Percentiles rank a stretch among this genome's conserved stretches.
phyloP scores from a whole-genome alignment of 1,140 invertebrate species.

The Drosophila melanica region DNA sequence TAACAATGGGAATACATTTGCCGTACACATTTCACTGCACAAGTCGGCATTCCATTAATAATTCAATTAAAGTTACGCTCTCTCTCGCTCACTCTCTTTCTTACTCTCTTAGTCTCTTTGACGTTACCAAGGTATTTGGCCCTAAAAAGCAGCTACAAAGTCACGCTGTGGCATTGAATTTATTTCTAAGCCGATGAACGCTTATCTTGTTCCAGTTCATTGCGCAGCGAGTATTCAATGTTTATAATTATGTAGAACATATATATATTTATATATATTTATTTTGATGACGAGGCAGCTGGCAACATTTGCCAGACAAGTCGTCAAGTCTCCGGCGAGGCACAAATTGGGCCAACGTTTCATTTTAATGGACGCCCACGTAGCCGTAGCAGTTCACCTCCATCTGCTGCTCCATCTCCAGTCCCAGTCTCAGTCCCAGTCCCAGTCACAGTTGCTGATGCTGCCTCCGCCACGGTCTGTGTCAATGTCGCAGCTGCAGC shows the following conservation, averaged over 20 bases:
- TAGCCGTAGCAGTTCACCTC: slow-evolving; percentile 21
- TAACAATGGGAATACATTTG: slow-evolving; percentile 16
- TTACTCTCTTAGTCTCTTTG: neutral
- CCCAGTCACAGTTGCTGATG: neutral
- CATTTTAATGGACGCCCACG: slow-evolving; percentile 68
- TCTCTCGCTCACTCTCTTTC: neutral
- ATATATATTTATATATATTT: slow-evolving; percentile 9
- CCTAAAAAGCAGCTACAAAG: slow-evolving; percentile 4
- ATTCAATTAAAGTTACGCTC: slow-evolving; percentile 43
- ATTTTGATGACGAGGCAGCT: slow-evolving; percentile 34
- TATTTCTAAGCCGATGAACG: slow-evolving; percentile 29
- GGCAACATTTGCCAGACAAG: slow-evolving; percentile 9
- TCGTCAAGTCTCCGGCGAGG: slow-evolving; percentile 24
- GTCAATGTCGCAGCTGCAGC: slow-evolving; percentile 60
- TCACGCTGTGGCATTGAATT: slow-evolving; percentile 38
- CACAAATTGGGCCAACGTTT: slow-evolving; percentile 71
- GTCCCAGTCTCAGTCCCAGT: no score
- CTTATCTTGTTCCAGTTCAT: slow-evolving; percentile 42
- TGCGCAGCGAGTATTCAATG: slow-evolving; percentile 30
- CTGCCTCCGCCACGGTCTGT: slow-evolving; percentile 48
- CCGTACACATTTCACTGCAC: slow-evolving; percentile 13
- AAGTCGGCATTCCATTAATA: slow-evolving; percentile 7
- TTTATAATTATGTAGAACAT: slow-evolving; percentile 33
- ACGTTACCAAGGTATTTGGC: slow-evolving; percentile 16
- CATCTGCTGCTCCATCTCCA: slow-evolving; percentile 10